phyloP scores from a whole-genome alignment of 2,113 vertebrate species.

The Gopherus flavomarginatus region DNA sequence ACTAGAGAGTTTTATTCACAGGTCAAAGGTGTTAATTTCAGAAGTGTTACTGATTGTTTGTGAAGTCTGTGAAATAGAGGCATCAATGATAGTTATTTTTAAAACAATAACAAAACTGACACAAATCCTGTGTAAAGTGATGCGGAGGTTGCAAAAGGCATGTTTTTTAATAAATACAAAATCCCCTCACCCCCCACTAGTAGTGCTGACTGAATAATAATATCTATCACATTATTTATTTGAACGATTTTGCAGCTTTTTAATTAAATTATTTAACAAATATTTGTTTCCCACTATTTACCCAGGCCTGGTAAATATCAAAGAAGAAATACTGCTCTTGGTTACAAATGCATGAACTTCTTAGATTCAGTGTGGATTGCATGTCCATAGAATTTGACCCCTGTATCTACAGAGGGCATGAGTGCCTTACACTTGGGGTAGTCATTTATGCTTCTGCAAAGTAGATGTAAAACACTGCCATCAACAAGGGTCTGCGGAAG shows the following conservation, averaged over 20 bases:
- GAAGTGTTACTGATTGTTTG: background rate
- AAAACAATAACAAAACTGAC: background rate
- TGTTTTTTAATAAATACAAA: background rate
- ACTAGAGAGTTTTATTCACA: background rate
- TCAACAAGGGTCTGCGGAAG: background rate
- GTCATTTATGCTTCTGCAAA: background rate
- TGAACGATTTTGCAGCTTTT: background rate
- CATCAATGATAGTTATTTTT: background rate
- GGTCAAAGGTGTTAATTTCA: background rate
- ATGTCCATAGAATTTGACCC: background rate
- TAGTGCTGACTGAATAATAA: background rate
- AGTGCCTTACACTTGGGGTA: background rate
- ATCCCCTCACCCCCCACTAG: rapidly evolving
- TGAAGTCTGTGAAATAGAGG: background rate
- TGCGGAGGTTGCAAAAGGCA: background rate
- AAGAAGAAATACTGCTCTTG: background rate
- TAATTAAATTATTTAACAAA: background rate
- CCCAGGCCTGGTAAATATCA: background rate
- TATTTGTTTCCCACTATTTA: background rate
- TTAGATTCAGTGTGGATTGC: background rate
- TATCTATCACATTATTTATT: background rate
- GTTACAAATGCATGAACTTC: background rate
- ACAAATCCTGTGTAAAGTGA: background rate
- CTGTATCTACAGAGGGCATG: background rate
- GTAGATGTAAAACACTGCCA: background rate